Evolutionary conservation across 1,140 invertebrate genomes (phyloP).

Genomic region (Heliconius congener): DNA sequence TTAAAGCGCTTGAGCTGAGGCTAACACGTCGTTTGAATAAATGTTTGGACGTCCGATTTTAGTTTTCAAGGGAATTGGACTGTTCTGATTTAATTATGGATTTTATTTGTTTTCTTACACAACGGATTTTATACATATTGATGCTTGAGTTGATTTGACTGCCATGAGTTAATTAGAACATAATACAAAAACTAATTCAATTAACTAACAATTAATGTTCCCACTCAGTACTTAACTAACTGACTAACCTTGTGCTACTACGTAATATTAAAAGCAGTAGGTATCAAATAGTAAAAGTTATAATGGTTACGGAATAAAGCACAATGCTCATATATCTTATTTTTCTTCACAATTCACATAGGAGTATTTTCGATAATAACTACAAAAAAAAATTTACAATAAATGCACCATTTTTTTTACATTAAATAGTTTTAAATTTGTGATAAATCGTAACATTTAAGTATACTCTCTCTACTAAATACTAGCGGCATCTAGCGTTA

Average conservation of each 20-base stretch:
- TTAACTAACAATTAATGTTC: neutral
- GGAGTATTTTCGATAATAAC: no score
- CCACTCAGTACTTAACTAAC: neutral
- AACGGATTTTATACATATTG: neutral
- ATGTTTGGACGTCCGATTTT: constrained; percentile 64
- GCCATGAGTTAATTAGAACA: neutral
- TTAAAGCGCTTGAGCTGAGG: constrained; percentile 65
- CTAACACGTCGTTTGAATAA: constrained; percentile 65
- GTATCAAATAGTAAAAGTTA: no score
- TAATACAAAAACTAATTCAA: neutral
- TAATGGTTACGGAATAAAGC: no score
- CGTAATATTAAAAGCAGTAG: no score
- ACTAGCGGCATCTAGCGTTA: constrained; percentile 2
- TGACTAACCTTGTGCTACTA: no score
- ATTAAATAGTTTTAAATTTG: no score
- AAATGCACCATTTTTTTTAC: no score
- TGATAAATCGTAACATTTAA: neutral
- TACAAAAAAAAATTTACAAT: no score
- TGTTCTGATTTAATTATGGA: constrained; percentile 62
- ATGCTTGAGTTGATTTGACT: neutral
- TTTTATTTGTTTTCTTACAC: constrained; percentile 46
- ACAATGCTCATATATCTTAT: no score
- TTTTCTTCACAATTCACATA: no score
- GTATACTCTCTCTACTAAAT: neutral
- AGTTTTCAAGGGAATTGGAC: constrained; percentile 53